Base-by-base conservation (phyloP, 2,888 invertebrate species). In the Diachrysia chrysitis region DNA sequence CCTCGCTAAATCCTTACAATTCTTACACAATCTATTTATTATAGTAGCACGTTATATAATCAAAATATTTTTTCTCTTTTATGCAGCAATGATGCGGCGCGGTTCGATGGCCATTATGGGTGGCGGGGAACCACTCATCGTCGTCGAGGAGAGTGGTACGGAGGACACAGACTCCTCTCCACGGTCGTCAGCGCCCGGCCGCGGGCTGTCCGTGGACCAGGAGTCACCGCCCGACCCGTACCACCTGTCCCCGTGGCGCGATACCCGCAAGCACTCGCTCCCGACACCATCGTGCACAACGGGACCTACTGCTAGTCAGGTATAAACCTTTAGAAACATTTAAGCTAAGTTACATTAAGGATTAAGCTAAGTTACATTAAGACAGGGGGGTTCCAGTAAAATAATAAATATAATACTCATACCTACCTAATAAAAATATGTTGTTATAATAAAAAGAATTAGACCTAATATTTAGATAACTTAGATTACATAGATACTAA, bases 301-400 rank as follows among this genome's bases (percentile, higher is more conserved):
- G 66, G 98, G 98, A 59, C 98, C 98, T 67, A 98, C 98, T 54
- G 98, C 98, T 51, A 98, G 98, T 80, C 98, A 98, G 96, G 98
- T 98, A 69, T 94, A 97, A 69, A 25, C 4, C 42, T 19, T 48
- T 5, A 1, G 25, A 19, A 37, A 12, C 12, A 37, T 10, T 37
- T 12, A 12, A 25, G 25, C 25, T 25, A 5, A 25, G 25, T 5
- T 25, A 2, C 25, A 25, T 25, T 25, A 5, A 25, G 25, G n/a
- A n/a, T n/a, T n/a, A n/a, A n/a, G n/a, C n/a, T n/a, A n/a, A n/a
- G n/a, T n/a, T n/a, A n/a, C n/a, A n/a, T n/a, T n/a, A n/a, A n/a
- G n/a, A n/a, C n/a, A n/a, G n/a, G n/a, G n/a, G n/a, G n/a, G n/a
- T n/a, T n/a, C n/a, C n/a, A n/a, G n/a, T n/a, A n/a, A n/a, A n/a